Conservation (phyloP, 2,888 invertebrate genomes). For the Clivina fossor region DNA sequence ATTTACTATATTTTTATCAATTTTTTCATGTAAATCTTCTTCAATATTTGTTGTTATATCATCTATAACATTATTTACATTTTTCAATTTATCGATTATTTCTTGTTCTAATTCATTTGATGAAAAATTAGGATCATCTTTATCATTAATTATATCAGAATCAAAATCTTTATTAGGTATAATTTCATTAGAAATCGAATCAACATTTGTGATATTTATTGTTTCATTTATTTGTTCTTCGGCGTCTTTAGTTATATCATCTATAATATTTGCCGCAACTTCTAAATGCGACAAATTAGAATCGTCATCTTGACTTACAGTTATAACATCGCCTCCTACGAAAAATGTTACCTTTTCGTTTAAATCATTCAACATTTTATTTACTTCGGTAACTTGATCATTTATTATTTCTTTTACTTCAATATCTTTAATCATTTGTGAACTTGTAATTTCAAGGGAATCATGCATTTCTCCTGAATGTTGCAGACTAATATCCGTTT, state of each 20-base stretch:
- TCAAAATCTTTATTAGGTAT: background rate
- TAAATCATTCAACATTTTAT: conserved; percentile 6
- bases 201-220: background rate
- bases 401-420: background rate
- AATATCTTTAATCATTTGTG: background rate
- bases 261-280: background rate
- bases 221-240: background rate
- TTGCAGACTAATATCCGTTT: background rate
- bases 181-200: background rate
- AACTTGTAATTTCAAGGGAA: conserved; percentile 1
- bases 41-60: background rate
- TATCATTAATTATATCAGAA: background rate
- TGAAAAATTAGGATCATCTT: no score
- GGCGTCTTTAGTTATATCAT: background rate
- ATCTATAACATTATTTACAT: background rate
- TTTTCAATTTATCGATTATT: conserved; percentile 2
- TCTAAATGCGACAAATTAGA: no score
- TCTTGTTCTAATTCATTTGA: background rate
- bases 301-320: no score
- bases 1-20: background rate
- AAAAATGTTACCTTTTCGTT: conserved; percentile 18
- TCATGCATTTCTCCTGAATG: conserved; percentile 27
- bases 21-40: background rate
- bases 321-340: no score
- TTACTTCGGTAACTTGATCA: conserved; percentile 9